A percentile compares a stretch with the other conserved stretches of the same genome.
Conservation (phyloP, 2,113 vertebrate species). For the Macroglossus sobrinus region DNA sequence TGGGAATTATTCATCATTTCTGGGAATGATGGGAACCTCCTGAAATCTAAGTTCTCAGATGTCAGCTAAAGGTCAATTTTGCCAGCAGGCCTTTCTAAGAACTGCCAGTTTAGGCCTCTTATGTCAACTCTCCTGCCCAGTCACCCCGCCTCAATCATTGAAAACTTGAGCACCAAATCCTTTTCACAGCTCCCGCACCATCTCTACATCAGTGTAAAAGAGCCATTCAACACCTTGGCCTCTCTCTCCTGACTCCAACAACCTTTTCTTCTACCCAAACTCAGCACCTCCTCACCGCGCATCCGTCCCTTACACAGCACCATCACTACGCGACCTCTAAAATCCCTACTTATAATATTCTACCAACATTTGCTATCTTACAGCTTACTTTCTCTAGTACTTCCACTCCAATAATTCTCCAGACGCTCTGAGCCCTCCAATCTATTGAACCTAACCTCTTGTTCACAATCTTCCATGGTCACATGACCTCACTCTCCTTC, state of each 20-base stretch:
- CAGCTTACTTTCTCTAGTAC: not conserved
- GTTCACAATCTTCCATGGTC: not conserved
- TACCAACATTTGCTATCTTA: not conserved
- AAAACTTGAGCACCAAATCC: not conserved
- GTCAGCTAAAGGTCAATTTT: not conserved
- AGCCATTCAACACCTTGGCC: not conserved
- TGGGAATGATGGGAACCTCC: not conserved
- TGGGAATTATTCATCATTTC: not conserved
- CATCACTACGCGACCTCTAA: not conserved
- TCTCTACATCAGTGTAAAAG: not conserved
- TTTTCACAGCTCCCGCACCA: not conserved
- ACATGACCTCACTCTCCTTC: not conserved
- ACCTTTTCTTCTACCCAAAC: not conserved
- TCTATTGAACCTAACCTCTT: not conserved
- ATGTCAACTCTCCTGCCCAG: not conserved
- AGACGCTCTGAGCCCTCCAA: not conserved
- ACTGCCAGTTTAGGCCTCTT: not conserved
- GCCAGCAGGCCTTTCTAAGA: not conserved
- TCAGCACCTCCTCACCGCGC: not conserved
- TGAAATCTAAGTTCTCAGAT: not conserved
- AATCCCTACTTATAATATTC: not conserved
- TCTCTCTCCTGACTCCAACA: not conserved
- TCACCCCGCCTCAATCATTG: not conserved
- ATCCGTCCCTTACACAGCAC: not conserved
- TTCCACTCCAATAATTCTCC: not conserved